Evolutionary conservation across 2,113 vertebrate genomes (phyloP).

Genomic region (Gulo gulo): DNA sequence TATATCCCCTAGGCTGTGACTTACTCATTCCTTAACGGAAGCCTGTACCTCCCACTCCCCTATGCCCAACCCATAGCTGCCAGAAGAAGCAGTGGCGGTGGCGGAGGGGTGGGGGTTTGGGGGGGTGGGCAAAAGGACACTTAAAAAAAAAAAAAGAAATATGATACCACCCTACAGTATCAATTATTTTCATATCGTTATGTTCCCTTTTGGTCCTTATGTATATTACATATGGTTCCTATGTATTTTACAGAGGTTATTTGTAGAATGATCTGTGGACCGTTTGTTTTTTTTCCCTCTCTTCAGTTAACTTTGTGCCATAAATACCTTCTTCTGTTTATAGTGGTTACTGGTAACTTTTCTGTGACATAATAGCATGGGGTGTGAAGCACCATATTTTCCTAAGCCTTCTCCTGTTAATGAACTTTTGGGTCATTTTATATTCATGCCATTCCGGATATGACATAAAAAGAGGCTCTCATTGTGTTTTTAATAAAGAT

Average conservation of each 20-base stretch:
- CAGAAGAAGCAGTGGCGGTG: background rate
- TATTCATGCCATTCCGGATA: background rate
- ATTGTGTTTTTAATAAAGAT: slow-evolving; percentile 44
- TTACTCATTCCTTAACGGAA: background rate
- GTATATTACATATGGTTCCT: background rate
- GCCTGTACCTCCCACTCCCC: background rate
- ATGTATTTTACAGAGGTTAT: background rate
- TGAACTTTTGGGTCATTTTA: slow-evolving; percentile 19
- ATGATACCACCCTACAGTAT: background rate
- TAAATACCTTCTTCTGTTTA: background rate
- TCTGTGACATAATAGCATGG: background rate
- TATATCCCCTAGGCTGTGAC: background rate
- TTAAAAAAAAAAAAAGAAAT: background rate
- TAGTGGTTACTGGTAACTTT: background rate
- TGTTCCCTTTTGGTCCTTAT: background rate
- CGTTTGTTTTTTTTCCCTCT: background rate
- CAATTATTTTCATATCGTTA: slow-evolving; percentile 7
- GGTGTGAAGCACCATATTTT: background rate
- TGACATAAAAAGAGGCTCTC: background rate
- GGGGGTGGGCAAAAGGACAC: background rate
- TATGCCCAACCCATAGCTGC: background rate
- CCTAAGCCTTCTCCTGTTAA: background rate
- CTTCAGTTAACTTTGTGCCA: background rate
- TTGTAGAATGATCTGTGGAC: background rate
- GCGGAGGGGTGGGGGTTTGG: background rate